phyloP scores from a whole-genome alignment of 2,888 invertebrate species.

The Galerucella nymphaeae region DNA sequence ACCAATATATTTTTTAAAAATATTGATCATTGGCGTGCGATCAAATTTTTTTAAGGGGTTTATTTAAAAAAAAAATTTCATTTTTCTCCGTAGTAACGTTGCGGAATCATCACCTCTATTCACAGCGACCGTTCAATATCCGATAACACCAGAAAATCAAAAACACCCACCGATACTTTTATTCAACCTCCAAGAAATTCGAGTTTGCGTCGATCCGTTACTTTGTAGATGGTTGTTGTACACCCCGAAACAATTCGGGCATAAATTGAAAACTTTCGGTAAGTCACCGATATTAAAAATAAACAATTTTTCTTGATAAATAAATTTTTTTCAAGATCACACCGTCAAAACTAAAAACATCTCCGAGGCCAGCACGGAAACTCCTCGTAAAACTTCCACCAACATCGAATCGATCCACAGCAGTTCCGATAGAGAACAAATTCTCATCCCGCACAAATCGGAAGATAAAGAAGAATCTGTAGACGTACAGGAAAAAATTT shows the following conservation, averaged over 20 bases:
- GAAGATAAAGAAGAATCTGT: slow-evolving; percentile 52
- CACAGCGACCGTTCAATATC: slow-evolving; percentile 64
- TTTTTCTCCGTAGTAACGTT: slow-evolving; percentile 32
- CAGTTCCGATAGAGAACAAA: slow-evolving; percentile 64
- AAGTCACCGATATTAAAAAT: slow-evolving; percentile 22
- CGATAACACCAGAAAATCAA: slow-evolving; percentile 62
- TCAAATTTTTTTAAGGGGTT: too few relatives aligned
- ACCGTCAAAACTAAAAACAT: slow-evolving; percentile 39
- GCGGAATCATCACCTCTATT: slow-evolving; percentile 61
- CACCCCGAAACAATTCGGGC: slow-evolving; percentile 55
- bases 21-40: too few relatives aligned
- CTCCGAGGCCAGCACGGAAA: slow-evolving; percentile 59
- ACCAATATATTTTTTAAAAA: too few relatives aligned
- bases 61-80: not conserved
- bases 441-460: slow-evolving; percentile 48
- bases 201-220: slow-evolving; percentile 73
- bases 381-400: slow-evolving; percentile 65
- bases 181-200: slow-evolving; percentile 67
- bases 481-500: slow-evolving; percentile 61
- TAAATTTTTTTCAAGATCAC: slow-evolving; percentile 5
- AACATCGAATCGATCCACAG: slow-evolving; percentile 67
- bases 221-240: slow-evolving; percentile 75
- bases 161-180: slow-evolving; percentile 67
- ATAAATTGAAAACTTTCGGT: slow-evolving; percentile 42
- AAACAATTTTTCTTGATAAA: slow-evolving; percentile 1